Conservation (phyloP, 37 sponge, comb jelly and placozoan genomes). For the Oscarella lobularis region DNA sequence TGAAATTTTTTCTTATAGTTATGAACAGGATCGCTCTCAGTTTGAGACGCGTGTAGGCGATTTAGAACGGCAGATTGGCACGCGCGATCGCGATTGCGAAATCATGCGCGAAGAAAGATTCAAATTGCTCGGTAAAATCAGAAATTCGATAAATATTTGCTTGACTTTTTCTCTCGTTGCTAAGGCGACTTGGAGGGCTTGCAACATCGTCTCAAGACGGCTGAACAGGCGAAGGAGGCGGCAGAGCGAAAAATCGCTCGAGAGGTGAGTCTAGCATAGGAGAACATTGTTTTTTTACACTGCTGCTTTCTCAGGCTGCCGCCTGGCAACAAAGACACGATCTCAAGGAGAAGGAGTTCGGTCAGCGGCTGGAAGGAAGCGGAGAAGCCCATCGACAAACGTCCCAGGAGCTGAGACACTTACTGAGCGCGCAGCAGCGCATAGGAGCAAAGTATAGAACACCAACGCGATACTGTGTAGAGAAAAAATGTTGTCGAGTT, state of each 20-base stretch:
- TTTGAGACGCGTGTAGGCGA: constrained; percentile 24
- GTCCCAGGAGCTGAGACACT: constrained; percentile 28
- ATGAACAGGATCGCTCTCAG: constrained; percentile 43
- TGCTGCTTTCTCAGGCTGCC: too few relatives aligned
- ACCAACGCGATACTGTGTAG: background rate
- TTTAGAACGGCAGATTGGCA: constrained; percentile 10
- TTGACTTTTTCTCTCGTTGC: too few relatives aligned
- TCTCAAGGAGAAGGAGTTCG: constrained; percentile 27
- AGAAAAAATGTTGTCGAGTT: background rate
- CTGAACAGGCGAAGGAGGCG: constrained; percentile 21
- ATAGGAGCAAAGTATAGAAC: constrained; percentile 24
- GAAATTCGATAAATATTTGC: too few relatives aligned
- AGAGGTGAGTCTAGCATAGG: constrained; percentile 17
- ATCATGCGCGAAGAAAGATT: constrained; percentile 40
- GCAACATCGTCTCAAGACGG: too few relatives aligned
- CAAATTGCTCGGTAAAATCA: constrained; percentile 11
- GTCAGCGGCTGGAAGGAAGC: constrained; percentile 14
- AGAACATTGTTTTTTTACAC: background rate
- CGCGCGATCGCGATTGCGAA: constrained; percentile 35
- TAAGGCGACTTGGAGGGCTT: too few relatives aligned
- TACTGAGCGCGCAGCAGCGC: constrained; percentile 28
- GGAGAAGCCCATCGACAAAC: constrained; percentile 32
- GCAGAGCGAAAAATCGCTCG: constrained; percentile 17
- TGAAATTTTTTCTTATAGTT: constrained; percentile 1
- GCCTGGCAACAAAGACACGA: constrained; percentile 12